phyloP scores from a whole-genome alignment of 2,888 invertebrate species.

The Enchytraeus crypticus region DNA sequence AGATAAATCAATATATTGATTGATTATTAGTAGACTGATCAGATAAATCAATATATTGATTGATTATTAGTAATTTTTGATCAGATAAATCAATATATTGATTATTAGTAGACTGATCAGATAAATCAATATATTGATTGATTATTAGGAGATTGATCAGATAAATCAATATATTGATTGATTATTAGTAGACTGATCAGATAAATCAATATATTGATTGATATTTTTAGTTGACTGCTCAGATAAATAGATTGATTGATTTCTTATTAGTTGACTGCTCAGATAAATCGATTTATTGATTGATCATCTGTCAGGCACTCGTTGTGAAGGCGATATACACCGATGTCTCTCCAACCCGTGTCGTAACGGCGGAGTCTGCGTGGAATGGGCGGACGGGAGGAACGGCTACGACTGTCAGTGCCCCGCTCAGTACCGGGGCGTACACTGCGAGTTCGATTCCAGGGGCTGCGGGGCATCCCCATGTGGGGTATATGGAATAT shows the following conservation, averaged over 20 bases:
- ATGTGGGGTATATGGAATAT: no score
- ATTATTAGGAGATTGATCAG: background rate
- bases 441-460: conserved; percentile 70
- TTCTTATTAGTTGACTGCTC: no score
- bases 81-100: no score
- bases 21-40: no score
- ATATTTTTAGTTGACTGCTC: background rate
- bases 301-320: conserved; percentile 24
- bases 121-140: no score
- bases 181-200: no score
- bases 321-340: conserved; percentile 34
- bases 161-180: no score
- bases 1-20: no score
- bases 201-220: background rate
- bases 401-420: conserved; percentile 55
- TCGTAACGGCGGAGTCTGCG: conserved; percentile 72
- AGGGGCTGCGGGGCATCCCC: conserved; percentile 54
- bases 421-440: conserved; percentile 49
- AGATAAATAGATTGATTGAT: background rate
- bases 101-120: no score
- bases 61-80: no score
- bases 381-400: conserved; percentile 71
- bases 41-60: no score
- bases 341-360: conserved; percentile 59
- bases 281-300: no score